Evolutionary conservation across 2,797 vertebrate genomes (phyloP), one percentile per base, ranked within the genome.

Genomic region (Nannoperca obscura): DNA sequence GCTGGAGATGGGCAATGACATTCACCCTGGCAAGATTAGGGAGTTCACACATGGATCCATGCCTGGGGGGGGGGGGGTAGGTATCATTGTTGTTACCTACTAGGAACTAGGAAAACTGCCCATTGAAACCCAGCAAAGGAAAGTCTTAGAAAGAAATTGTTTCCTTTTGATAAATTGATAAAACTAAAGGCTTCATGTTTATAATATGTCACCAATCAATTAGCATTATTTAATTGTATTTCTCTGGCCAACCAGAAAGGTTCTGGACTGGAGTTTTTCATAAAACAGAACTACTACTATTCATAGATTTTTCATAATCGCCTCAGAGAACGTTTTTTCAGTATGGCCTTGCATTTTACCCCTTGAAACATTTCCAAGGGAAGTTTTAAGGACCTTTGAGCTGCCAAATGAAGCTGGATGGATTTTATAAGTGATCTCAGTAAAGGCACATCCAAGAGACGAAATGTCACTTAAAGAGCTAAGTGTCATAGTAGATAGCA

Each of bases 21-120:
- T 86, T 83, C 78, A 83, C 76, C 52, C 38, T 19, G 63, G 70
- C 36, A 13, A 74, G 77, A 80, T 86, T 82, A 75, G 54, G 55
- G 40, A 22, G 74, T 10, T 50, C 64, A 64, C 68, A 76, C 53
- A 57, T 70, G 66, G 66, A 82, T 67, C 50, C 34, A 57, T 7
- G 38, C 13, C 74, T 66, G 71, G 57, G 55, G 3, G 8, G 32
- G 15, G 15, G 5, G 17, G 30, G 9, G 9, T 17, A 1, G 15
- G 40, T 42, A 32, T 65, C 54, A 49, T 10, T 13, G 59, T 74
- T 67, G 24, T 59, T 47, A 36, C n/a, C 24, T 42, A 34, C 10
- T 20, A 22, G 27, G 13, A 47, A 17, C n/a, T n/a, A n/a, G n/a
- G 15, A 57, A 64, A 68, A 57, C 46, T 44, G 59, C 52, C 13